Evolutionary conservation across 1,140 invertebrate species (phyloP).

Genomic region (Drosophila arizonae): DNA sequence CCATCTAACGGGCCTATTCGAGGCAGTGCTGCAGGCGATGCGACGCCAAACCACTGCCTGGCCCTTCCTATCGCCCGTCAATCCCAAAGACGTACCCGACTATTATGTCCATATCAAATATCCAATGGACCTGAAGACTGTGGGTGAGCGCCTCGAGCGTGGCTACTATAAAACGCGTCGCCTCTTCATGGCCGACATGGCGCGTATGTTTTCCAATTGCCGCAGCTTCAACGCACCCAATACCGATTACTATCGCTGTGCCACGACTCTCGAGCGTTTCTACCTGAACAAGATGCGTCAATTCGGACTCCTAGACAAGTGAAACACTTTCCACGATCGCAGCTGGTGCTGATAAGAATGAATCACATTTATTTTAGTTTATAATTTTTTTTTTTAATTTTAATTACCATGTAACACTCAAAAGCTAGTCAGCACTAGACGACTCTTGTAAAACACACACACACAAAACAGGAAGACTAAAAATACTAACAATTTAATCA

Average conservation of each 20-base stretch:
- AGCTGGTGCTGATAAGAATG: no score
- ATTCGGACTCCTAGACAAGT: conserved; percentile 86
- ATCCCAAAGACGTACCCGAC: conserved; percentile 94
- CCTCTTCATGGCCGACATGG: conserved; percentile 97
- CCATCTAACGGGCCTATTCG: conserved; percentile 86
- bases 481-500: no score
- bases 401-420: background rate
- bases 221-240: conserved; percentile 94
- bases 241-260: conserved; percentile 95
- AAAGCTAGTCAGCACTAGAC: conserved; percentile 17
- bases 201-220: conserved; percentile 96
- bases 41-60: conserved; percentile 92
- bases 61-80: conserved; percentile 96
- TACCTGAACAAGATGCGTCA: conserved; percentile 97
- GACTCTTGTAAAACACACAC: no score
- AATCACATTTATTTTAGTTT: no score
- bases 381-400: no score
- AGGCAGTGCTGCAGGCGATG: conserved; percentile 89
- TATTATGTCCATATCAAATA: conserved; percentile 98
- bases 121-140: conserved; percentile 97
- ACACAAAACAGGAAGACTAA: background rate
- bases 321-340: no score
- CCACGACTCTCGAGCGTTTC: conserved; percentile 94
- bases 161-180: conserved; percentile 92
- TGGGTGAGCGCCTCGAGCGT: conserved; percentile 87